Base-by-base conservation (phyloP, 1,140 invertebrate genomes). In the Holotrichia oblita region DNA sequence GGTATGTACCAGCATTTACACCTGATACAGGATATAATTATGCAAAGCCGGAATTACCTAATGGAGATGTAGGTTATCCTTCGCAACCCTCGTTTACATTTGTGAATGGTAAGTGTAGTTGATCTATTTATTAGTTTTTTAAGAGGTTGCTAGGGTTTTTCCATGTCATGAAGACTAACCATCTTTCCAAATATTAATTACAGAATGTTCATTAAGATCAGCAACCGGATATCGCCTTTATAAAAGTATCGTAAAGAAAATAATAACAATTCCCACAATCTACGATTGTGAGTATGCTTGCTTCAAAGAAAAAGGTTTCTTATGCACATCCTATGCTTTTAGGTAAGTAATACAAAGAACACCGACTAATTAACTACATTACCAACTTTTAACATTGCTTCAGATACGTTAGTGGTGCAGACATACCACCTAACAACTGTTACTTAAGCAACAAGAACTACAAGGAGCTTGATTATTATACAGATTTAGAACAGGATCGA, bases 261-360 rank as follows among this genome's bases (percentile, higher is more conserved):
- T 92, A 0, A 89, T 90, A 27, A 85, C 90, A 4, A 92, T 93
- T 0, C 88, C 90, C 0, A 91, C 91, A 34, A 88, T 95, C 10
- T 91, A 93, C 17, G 92, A 94, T 34, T 95, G 94, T 85, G 94
- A 95, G 83, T 87, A 89, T 0, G 87, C 93, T 17, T 95, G 94
- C 83, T 91, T 91, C 40, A 89, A 89, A n/a, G 93, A 94, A 85
- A 89, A 88, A 40, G 89, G 90, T 48, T 94, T 94, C 81, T 86
- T 87, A 78, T 96, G 94, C 82, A 89, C 91, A 72, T 93, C 93
- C 0, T 95, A 94, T 82, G 93, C 93, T 80, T 96, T 91, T 83
- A 91, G 93, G 90, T 94, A 87, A 85, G 77, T 81, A 73, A 55
- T 74, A 55, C 76, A 2, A 34, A 34, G 2, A 34, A 34, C n/a